These are phyloP conservation scores for Lycia hirtaria DNA, from an alignment of 2,888 invertebrate genomes.

Conservation along the genomic window DNA sequence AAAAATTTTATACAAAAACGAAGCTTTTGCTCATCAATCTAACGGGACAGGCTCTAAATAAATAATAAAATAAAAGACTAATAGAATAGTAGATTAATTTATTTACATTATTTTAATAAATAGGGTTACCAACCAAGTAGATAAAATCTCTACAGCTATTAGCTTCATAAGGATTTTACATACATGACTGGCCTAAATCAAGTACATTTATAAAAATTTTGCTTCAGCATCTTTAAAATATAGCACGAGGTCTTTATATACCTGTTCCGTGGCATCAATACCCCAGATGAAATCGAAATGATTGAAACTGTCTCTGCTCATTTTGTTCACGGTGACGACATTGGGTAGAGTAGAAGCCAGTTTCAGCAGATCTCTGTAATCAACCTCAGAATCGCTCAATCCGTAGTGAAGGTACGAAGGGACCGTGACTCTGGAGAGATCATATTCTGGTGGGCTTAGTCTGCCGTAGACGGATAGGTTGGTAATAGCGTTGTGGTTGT, in stretches of 20 bases:
- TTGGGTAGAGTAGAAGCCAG: slow-evolving; percentile 49
- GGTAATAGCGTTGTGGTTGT: slow-evolving; percentile 45
- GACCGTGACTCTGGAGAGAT: slow-evolving; percentile 49
- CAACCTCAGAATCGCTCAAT: slow-evolving; percentile 44
- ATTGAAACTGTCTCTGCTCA: slow-evolving; percentile 48
- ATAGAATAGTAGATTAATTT: neutral
- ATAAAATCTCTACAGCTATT: slow-evolving; percentile 1
- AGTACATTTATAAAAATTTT: slow-evolving; percentile 33
- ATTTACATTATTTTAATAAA: neutral
- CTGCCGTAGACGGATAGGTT: slow-evolving; percentile 56
- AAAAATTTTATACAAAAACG: too few relatives aligned
- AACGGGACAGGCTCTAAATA: too few relatives aligned
- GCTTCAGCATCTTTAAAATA: slow-evolving; percentile 51
- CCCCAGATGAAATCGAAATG: slow-evolving; percentile 66
- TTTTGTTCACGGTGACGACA: slow-evolving; percentile 37
- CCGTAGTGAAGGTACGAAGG: slow-evolving; percentile 59
- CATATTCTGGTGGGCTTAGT: slow-evolving; percentile 53
- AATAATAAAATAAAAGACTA: neutral
- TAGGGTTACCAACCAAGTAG: slow-evolving; percentile 2
- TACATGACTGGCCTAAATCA: neutral
- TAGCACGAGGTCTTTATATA: slow-evolving; percentile 50
- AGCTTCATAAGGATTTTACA: slow-evolving; percentile 3
- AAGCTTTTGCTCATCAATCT: too few relatives aligned
- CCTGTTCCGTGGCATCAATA: slow-evolving; percentile 41
- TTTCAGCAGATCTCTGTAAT: slow-evolving; percentile 49